Evolutionary conservation across 1,140 invertebrate species (phyloP), one percentile per base, ranked within the genome.

Genomic region (Micrasema minimum): DNA sequence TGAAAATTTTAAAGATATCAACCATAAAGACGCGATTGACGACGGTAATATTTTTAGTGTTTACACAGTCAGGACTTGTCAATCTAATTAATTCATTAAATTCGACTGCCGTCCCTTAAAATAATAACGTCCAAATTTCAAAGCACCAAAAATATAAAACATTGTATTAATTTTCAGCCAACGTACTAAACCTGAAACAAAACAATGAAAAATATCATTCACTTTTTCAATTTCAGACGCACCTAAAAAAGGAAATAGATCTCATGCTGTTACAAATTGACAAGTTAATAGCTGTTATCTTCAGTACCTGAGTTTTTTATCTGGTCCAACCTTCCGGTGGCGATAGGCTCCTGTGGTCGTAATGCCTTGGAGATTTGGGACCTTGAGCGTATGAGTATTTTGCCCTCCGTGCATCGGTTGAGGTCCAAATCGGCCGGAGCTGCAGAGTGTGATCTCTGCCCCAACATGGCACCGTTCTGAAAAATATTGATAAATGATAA

Each of bases 381-480:
- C n/a, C 7, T 79, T 66, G 12, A 79, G 79, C 45, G 79, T 72
- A 0, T 46, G 26, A 31, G 66, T 55, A 48, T 76, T n/a, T n/a
- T n/a, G 71, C 48, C 72, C 43, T 12, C 20, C 46, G 41, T 72
- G 65, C 66, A 41, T 14, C 37, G 53, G 50, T 9, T 75, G 77
- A 66, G 82, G 80, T 65, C 75, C 77, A 57, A n/a, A n/a, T 83
- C 82, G 46, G 79, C 80, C 45, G 82, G 82, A 43, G 82, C 82
- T 22, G 82, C 82, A 43, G 82, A 83, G 65, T 83, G 82, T 72
- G 81, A 83, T 35, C 82, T 77, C 71, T 83, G 82, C 71, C 79
- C 80, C 9, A 83, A 74, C 78, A 79, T 79, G 69, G 83, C 75
- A 83, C 85, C 78, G 85, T 90, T 88, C 85, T 76, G 74, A 5